A percentile compares a stretch with the other conserved stretches of the same genome.
phyloP scores from a whole-genome alignment of 2,797 vertebrate species.

The Sebastes oblongus region DNA sequence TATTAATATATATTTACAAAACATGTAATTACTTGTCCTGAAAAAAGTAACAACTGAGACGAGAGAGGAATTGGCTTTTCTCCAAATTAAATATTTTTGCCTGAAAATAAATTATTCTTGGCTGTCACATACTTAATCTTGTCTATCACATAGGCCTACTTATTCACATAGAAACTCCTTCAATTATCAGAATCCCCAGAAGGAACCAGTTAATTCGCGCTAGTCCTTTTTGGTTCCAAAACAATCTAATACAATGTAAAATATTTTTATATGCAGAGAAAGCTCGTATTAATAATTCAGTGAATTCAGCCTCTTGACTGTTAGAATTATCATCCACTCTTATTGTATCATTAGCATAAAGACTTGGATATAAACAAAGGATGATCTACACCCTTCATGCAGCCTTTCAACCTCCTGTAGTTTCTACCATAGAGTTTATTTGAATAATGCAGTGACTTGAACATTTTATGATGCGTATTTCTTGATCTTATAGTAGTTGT shows the following conservation, averaged over 20 bases:
- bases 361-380: constrained; percentile 36
- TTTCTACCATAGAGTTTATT: constrained; percentile 4
- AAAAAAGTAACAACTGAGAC: not conserved
- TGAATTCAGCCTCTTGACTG: constrained; percentile 17
- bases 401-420: constrained; percentile 16
- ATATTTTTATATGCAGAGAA: constrained; percentile 4
- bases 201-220: not conserved
- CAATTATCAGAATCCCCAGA: not conserved
- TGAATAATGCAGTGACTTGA: constrained; percentile 47
- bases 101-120: not conserved
- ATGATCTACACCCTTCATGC: constrained; percentile 25
- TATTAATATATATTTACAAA: too few relatives aligned
- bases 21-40: too few relatives aligned
- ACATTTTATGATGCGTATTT: not conserved
- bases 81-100: not conserved
- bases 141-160: not conserved
- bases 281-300: constrained; percentile 30
- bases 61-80: not conserved
- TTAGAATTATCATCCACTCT: constrained; percentile 17
- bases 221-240: not conserved
- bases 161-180: not conserved
- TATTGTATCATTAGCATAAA: constrained; percentile 25
- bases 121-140: not conserved
- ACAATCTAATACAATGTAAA: constrained; percentile 9
- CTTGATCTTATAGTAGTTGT: not conserved